Conservation (phyloP, 2,113 vertebrate species). For the Sturnus vulgaris region DNA sequence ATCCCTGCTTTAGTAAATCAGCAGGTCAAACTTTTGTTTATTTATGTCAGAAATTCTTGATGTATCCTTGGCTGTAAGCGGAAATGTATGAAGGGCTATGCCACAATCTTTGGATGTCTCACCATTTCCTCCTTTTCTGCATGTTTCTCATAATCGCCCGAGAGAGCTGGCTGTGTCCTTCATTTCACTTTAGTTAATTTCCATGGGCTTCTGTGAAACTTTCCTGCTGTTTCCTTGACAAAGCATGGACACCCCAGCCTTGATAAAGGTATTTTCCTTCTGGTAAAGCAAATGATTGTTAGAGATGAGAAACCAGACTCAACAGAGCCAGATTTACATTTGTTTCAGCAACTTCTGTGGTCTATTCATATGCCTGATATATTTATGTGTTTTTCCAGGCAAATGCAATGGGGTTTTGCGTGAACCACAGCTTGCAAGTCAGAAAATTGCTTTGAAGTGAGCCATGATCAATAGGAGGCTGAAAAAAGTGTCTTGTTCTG, state of each 20-base stretch:
- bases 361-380: not conserved
- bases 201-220: not conserved
- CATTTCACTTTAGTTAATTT: not conserved
- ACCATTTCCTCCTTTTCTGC: not conserved
- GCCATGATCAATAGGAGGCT: not conserved
- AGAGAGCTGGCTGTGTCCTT: not conserved
- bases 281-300: not conserved
- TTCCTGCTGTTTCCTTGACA: not conserved
- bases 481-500: not conserved
- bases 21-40: slow-evolving; percentile 32
- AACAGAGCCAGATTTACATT: not conserved
- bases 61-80: slow-evolving; percentile 8
- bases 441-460: not conserved
- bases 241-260: not conserved
- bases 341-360: not conserved
- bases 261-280: not conserved
- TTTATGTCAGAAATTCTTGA: slow-evolving; percentile 34
- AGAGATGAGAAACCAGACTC: not conserved
- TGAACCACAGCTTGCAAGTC: not conserved
- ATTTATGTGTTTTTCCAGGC: not conserved
- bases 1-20: slow-evolving; percentile 26
- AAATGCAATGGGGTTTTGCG: not conserved
- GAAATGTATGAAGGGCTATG: not conserved
- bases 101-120: not conserved
- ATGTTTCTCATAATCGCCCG: not conserved